These are phyloP conservation scores for Crax fasciolata DNA, from an alignment of 2,797 vertebrate genomes.

Conservation along the genomic window DNA sequence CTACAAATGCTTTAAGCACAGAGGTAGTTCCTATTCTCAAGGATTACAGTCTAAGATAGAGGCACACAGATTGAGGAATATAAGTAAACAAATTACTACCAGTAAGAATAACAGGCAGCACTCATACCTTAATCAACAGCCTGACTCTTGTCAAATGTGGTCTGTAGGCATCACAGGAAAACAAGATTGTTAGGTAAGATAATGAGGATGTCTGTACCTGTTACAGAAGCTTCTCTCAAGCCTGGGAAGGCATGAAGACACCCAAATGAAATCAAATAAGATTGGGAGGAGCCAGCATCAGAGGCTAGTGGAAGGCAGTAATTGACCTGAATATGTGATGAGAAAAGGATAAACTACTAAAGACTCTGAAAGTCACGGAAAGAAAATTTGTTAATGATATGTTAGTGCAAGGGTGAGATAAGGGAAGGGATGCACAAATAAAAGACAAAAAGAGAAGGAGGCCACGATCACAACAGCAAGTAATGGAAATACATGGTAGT, in stretches of 20 bases:
- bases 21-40: neutral
- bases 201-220: slow-evolving; percentile 22
- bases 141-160: neutral
- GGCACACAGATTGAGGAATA: neutral
- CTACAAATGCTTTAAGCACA: neutral
- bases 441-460: neutral
- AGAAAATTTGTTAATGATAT: slow-evolving; percentile 36
- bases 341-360: neutral
- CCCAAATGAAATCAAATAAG: slow-evolving; percentile 10
- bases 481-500: neutral
- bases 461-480: neutral
- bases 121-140: slow-evolving; percentile 18
- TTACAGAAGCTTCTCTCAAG: neutral
- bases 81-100: neutral
- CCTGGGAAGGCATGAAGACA: slow-evolving; percentile 8
- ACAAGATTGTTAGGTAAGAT: slow-evolving; percentile 16
- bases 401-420: neutral
- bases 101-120: slow-evolving; percentile 10
- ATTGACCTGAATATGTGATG: slow-evolving; percentile 38
- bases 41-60: neutral
- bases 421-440: neutral
- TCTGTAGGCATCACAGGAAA: slow-evolving; percentile 12
- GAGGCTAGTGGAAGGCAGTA: slow-evolving; percentile 18
- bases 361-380: slow-evolving; percentile 15
- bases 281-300: slow-evolving; percentile 5